These are phyloP conservation scores for Origma solitaria DNA, from an alignment of 2,113 vertebrate species.

Conservation along the genomic window DNA sequence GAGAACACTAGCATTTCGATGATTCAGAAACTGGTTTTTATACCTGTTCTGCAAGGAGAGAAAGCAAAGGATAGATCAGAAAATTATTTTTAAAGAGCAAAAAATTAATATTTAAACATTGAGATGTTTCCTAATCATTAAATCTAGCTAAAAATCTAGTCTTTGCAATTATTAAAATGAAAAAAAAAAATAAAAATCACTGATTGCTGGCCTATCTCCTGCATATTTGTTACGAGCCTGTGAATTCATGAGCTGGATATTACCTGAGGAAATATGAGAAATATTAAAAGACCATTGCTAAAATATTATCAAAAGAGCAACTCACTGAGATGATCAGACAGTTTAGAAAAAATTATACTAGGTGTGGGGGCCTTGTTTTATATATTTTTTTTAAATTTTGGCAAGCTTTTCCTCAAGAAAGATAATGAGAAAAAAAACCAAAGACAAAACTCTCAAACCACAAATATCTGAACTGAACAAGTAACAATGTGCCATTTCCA, in stretches of 20 bases:
- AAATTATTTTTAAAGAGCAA: not conserved
- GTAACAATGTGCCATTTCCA: not conserved
- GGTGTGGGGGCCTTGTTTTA: fast-evolving
- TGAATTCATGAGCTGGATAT: not conserved
- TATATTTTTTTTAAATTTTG: not conserved
- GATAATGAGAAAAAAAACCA: not conserved
- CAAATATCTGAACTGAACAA: not conserved
- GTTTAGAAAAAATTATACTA: not conserved
- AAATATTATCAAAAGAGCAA: not conserved
- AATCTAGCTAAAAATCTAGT: not conserved
- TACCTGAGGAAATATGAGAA: not conserved
- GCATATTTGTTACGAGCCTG: not conserved
- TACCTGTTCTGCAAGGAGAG: not conserved
- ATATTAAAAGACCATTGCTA: not conserved
- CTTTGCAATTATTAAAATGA: not conserved
- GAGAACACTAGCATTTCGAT: not conserved
- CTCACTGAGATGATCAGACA: not conserved
- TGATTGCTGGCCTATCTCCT: not conserved
- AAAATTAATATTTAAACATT: not conserved
- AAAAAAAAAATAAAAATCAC: not conserved
- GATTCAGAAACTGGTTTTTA: not conserved
- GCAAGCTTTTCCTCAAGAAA: not conserved
- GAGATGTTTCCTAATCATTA: not conserved
- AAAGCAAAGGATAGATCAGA: not conserved
- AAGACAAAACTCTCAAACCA: too few species aligned